Evolutionary conservation across 2,797 vertebrate species (phyloP).

Genomic region (Bryconaethiops microstoma): DNA sequence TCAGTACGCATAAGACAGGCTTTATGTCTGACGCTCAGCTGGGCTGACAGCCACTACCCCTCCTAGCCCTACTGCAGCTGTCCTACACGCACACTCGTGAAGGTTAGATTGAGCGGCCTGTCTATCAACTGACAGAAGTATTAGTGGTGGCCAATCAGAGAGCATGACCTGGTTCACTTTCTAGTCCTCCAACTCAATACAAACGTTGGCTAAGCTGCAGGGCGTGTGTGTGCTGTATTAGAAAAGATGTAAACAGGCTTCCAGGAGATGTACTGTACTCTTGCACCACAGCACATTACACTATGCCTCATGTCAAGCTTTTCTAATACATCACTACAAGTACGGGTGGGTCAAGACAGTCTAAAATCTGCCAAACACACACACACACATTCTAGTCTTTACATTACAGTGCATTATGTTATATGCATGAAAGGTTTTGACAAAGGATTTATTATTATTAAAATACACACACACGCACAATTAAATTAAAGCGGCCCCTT

Average conservation of each 20-base stretch:
- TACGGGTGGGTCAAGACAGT: not conserved
- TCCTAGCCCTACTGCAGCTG: conserved; percentile 61
- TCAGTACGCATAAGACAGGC: conserved; percentile 32
- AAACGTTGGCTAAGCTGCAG: conserved; percentile 27
- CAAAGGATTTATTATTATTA: too few relatives aligned
- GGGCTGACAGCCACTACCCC: conserved; percentile 70
- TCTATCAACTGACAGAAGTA: conserved; percentile 76
- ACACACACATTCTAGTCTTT: too few relatives aligned
- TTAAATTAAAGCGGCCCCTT: too few relatives aligned
- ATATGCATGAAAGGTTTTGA: too few relatives aligned
- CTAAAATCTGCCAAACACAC: not conserved
- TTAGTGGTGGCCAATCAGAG: conserved; percentile 66
- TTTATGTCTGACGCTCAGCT: conserved; percentile 64
- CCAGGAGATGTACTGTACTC: not conserved
- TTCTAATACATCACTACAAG: not conserved
- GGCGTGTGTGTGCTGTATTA: conserved; percentile 2
- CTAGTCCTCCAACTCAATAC: not conserved
- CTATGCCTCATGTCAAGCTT: not conserved
- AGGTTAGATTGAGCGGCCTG: conserved; percentile 74
- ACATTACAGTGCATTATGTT: too few relatives aligned
- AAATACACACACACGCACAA: too few relatives aligned
- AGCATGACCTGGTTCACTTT: conserved; percentile 42
- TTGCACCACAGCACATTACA: not conserved
- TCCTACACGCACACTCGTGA: conserved; percentile 72
- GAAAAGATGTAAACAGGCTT: not conserved